phyloP scores from a whole-genome alignment of 2,797 vertebrate genomes.

The Anomalospiza imberbis region DNA sequence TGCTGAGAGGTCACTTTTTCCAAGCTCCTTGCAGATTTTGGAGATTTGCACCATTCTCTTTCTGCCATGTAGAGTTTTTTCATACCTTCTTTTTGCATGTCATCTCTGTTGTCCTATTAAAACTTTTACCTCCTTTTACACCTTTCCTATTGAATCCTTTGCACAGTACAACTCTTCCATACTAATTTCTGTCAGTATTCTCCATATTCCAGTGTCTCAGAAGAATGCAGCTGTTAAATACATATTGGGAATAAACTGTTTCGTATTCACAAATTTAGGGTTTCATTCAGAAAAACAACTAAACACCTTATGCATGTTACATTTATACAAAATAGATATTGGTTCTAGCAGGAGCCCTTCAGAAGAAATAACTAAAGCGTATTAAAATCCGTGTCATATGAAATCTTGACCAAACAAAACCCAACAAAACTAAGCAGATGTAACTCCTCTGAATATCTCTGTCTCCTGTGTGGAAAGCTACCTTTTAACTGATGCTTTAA shows the following conservation, averaged over 20 bases:
- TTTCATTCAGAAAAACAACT: not conserved
- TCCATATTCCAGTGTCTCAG: not conserved
- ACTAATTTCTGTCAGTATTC: not conserved
- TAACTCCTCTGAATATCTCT: not conserved
- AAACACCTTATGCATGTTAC: not conserved
- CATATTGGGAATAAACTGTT: not conserved
- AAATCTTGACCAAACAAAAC: not conserved
- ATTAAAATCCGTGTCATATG: not conserved
- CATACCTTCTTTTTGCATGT: not conserved
- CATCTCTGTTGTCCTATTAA: not conserved
- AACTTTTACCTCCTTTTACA: not conserved
- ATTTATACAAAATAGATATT: not conserved
- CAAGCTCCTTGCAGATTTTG: not conserved
- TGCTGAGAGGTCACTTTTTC: not conserved
- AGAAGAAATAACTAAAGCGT: not conserved
- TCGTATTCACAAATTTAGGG: not conserved
- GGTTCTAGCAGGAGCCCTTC: not conserved
- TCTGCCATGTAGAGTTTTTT: not conserved
- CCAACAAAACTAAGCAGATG: not conserved
- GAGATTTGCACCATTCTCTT: not conserved
- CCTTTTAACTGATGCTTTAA: not conserved
- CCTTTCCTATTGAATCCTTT: not conserved
- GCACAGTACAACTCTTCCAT: not conserved
- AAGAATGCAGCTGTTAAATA: not conserved
- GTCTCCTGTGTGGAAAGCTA: not conserved